These are phyloP conservation scores for Drosophila arawakana DNA, from an alignment of 1,140 invertebrate species.

Conservation along the genomic window DNA sequence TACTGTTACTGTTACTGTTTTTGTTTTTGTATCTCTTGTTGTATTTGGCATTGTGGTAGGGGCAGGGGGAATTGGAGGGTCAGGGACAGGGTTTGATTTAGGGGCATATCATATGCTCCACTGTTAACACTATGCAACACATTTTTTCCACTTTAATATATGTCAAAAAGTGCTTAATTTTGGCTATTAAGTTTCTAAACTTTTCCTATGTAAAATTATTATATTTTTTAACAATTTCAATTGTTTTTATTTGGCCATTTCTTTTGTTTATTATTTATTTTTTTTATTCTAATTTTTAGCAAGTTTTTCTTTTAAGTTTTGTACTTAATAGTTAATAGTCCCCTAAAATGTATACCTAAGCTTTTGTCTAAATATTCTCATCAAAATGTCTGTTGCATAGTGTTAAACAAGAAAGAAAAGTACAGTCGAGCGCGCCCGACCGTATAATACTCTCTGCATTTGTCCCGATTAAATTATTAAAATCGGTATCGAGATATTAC, in stretches of 20 bases:
- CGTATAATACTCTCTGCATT: too few relatives aligned
- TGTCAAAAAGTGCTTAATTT: background rate
- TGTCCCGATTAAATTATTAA: too few relatives aligned
- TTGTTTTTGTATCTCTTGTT: conserved; percentile 17
- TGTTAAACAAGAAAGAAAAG: too few relatives aligned
- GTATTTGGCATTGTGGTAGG: conserved; percentile 62
- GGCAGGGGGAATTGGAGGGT: background rate
- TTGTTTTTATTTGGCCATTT: conserved; percentile 10
- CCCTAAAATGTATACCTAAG: background rate
- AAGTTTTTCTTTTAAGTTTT: too few relatives aligned
- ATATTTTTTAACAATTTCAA: background rate
- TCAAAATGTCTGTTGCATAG: conserved; percentile 25
- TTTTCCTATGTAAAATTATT: background rate
- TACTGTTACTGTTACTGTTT: conserved; percentile 18
- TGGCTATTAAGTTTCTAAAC: background rate
- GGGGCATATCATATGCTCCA: conserved; percentile 19
- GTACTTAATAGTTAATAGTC: background rate
- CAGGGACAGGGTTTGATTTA: background rate
- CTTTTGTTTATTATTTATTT: background rate
- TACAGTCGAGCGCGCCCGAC: too few relatives aligned
- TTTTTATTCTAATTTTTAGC: background rate
- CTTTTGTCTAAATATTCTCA: too few relatives aligned
- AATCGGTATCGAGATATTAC: too few relatives aligned
- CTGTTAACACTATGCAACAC: conserved; percentile 40
- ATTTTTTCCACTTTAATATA: background rate